Base-by-base conservation (phyloP, 2,888 invertebrate genomes). In the Tiphia femorata region DNA sequence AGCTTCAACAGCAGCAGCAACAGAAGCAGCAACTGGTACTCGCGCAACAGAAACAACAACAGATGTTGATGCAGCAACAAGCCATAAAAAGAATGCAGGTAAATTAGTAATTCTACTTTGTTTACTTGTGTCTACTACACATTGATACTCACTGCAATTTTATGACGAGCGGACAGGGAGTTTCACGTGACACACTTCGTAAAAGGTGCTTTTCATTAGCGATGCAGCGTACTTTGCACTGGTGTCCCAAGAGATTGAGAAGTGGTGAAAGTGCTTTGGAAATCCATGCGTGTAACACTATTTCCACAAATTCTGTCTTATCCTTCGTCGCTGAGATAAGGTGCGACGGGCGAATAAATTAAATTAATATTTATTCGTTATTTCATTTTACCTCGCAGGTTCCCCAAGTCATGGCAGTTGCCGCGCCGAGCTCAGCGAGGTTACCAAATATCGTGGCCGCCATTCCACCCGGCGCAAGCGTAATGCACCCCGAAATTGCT, bases 41-140 rank as follows among this genome's bases (percentile, higher is more conserved):
- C 12, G 27, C 19, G 3, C 67, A 67, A 20, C 62, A 70, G 1
- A 60, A 64, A 23, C 64, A 43, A 10, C 55, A 54, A n/a, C 42
- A 55, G 40, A 43, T 59, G 6, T 41, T 69, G 20, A 69, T 70
- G n/a, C 44, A 58, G 5, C 48, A 56, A 8, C 64, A 66, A 58
- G 80, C 77, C 27, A 75, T 70, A 12, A 80, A 77, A 48, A 73
- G 76, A 43, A 56, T 72, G 42, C 78, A 80, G 75, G 79, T 79
- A 49, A n/a, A 49, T 42, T 49, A 56, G 54, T n/a, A n/a, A n/a
- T 25, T 49, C 8, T 27, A 37, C 30, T 17, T 23, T 14, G 2
- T 38, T 49, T 29, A 3, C 10, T 20, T 8, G 6, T 27, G 1
- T 14, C 14, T 17, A 8, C 20, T 20, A n/a, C n/a, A n/a, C n/a